Evolutionary conservation across 2,797 vertebrate genomes (phyloP).

Genomic region (Megalops cyprinoides): DNA sequence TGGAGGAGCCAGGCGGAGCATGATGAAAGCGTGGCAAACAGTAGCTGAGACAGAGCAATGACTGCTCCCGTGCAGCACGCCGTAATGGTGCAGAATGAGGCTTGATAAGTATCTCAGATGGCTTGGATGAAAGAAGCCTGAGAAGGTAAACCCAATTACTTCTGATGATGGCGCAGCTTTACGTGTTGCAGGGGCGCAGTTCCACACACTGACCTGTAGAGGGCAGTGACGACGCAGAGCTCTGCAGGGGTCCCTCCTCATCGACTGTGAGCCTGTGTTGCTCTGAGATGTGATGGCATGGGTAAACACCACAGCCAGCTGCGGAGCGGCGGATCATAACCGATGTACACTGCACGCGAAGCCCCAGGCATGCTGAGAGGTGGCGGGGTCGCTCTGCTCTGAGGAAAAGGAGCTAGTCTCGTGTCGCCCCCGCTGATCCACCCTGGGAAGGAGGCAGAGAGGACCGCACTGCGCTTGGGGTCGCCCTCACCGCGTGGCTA

Average conservation of each 20-base stretch:
- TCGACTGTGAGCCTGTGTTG: conserved; percentile 26
- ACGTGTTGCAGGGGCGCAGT: neutral
- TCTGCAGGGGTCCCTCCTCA: neutral
- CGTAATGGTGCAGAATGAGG: neutral
- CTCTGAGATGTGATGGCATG: conserved; percentile 7
- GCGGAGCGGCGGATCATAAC: conserved; percentile 35
- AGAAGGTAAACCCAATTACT: conserved; percentile 9
- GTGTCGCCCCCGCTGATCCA: conserved; percentile 65
- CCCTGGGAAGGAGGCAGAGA: conserved; percentile 36
- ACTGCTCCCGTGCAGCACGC: neutral
- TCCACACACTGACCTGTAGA: neutral
- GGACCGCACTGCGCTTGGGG: too few species aligned
- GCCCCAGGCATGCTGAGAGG: conserved; percentile 58
- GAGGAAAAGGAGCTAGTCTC: conserved; percentile 61
- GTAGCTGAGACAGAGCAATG: neutral
- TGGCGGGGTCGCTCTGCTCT: conserved; percentile 64
- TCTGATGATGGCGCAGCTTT: conserved; percentile 1
- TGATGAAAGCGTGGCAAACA: neutral
- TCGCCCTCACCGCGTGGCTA: too few species aligned
- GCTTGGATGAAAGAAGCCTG: neutral
- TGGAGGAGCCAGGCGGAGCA: conserved; percentile 30
- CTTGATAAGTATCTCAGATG: neutral
- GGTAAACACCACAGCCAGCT: conserved; percentile 33
- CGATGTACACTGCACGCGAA: conserved; percentile 57
- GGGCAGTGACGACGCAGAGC: neutral